Conservation (phyloP, 2,113 vertebrate species). For the Apeltes quadracus region DNA sequence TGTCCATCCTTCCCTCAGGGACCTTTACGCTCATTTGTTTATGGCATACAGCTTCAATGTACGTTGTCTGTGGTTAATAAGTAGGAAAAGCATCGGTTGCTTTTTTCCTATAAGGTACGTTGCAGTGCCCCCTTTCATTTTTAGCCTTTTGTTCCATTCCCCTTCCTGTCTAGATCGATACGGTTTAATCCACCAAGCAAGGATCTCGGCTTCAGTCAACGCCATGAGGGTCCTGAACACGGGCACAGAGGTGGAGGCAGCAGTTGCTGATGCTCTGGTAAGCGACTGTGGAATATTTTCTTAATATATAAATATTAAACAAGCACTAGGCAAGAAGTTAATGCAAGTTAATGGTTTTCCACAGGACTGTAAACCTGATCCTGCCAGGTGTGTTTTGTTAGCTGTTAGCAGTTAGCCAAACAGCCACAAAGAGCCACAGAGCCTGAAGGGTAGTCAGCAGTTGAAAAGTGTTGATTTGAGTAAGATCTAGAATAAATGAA, state of each 20-base stretch:
- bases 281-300: constrained; percentile 53
- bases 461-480: too few relatives aligned
- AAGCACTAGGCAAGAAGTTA: background rate
- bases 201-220: constrained; percentile 92
- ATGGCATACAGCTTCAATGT: background rate
- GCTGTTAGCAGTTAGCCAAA: too few relatives aligned
- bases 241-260: constrained; percentile 96
- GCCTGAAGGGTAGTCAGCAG: too few relatives aligned
- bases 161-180: constrained; percentile 88
- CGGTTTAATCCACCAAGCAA: constrained; percentile 91
- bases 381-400: too few relatives aligned
- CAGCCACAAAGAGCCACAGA: too few relatives aligned
- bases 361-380: background rate
- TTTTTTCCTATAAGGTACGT: constrained; percentile 44
- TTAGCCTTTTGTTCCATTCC: background rate
- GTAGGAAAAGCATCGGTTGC: background rate
- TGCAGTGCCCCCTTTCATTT: background rate
- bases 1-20: background rate
- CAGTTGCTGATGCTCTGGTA: constrained; percentile 97
- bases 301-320: background rate
- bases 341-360: background rate
- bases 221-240: constrained; percentile 96
- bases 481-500: too few relatives aligned
- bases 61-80: background rate
- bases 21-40: background rate